Base-by-base conservation (phyloP, 2,113 vertebrate genomes). In the Scomber scombrus region DNA sequence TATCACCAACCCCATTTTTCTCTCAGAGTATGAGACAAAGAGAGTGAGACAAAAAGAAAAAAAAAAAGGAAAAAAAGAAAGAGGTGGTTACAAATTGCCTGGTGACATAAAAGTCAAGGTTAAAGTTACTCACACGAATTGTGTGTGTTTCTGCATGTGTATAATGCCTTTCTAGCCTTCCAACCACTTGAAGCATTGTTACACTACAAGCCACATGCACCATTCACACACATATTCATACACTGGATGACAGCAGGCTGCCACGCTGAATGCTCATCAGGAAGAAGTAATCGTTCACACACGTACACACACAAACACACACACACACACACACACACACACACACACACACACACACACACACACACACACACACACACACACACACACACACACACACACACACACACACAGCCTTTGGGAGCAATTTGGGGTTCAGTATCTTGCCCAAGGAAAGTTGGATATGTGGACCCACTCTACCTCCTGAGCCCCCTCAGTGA, bases 101-200 rank as follows among this genome's bases (percentile, higher is more conserved):
- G 47, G 43, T 66, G 70, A 79, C 70, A 50, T 74, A 74, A 84
- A 81, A 69, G 49, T 78, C 70, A 71, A 58, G 60, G 47, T 77
- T 74, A 73, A 73, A 69, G 54, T 77, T 69, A 74, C 40, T 21
- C 78, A 67, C 29, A 16, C 52, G 50, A 81, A 81, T 23, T 49
- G 29, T 50, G 10, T 75, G 45, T 60, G 19, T 26, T 14, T 71
- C 23, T 26, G 23, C 23, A 26, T 26, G 2, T 3, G 23, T 26
- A 26, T 26, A 26, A 3, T 26, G 23, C 23, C 3, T 26, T 26
- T 26, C 23, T 26, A 26, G 23, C 23, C 23, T 72, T 26, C 23
- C 2, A 3, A 26, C 23, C 23, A 26, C 23, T 26, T 26, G 23
- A 26, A 26, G 23, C 23, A 26, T 26, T 26, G 2, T 26, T 26